Conservation (phyloP, 2,113 vertebrate genomes). For the Saguinus imperator region DNA sequence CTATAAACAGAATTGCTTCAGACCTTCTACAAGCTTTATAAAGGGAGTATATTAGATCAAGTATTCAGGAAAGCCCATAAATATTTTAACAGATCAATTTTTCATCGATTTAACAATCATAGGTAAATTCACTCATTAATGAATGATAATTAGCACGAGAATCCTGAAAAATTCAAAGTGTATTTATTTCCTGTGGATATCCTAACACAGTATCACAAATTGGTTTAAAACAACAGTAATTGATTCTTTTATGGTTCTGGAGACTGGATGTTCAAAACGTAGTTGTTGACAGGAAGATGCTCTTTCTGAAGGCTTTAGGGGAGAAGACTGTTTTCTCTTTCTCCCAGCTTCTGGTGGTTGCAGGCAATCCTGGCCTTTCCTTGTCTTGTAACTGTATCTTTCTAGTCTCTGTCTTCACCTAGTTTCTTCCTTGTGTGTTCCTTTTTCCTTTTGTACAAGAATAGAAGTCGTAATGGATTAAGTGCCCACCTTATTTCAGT, state of each 20-base stretch:
- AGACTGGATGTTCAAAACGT: neutral
- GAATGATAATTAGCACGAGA: neutral
- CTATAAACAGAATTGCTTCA: neutral
- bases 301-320: neutral
- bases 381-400: neutral
- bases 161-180: neutral
- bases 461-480: neutral
- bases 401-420: neutral
- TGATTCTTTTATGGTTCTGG: neutral
- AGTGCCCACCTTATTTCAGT: neutral
- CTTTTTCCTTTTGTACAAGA: neutral
- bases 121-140: neutral
- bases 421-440: neutral
- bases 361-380: neutral
- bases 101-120: neutral
- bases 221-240: neutral
- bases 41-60: neutral
- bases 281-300: neutral
- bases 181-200: neutral
- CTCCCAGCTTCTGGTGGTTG: neutral
- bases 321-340: neutral
- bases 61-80: neutral
- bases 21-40: neutral
- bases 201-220: neutral
- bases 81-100: neutral